A percentile compares a stretch with the other conserved stretches of the same genome.
Evolutionary conservation across 2,888 invertebrate genomes (phyloP).

Genomic region (Caenorhabditis zanzibari): DNA sequence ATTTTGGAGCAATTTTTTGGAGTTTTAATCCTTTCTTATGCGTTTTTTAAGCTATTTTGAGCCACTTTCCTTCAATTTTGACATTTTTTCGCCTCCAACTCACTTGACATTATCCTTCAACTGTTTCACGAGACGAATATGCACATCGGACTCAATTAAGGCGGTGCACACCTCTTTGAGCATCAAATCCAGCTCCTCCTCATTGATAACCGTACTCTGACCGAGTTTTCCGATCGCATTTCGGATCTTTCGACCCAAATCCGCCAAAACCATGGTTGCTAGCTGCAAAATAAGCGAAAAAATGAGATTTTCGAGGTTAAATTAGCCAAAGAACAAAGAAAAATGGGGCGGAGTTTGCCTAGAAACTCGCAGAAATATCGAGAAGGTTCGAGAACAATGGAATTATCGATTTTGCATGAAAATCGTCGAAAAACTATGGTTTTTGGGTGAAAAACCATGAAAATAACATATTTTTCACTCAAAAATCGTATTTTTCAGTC

Average conservation of each 20-base stretch:
- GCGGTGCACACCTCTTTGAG: slow-evolving; percentile 93
- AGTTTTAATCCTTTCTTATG: too few species aligned
- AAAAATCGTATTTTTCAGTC: background rate
- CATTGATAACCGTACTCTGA: slow-evolving; percentile 83
- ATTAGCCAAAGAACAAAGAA: background rate
- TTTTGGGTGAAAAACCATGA: background rate
- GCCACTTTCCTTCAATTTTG: background rate
- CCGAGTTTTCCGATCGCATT: slow-evolving; percentile 97
- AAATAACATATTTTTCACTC: background rate
- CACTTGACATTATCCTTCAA: slow-evolving; percentile 94
- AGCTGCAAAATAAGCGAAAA: too few species aligned
- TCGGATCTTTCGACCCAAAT: slow-evolving; percentile 99
- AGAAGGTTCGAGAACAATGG: too few species aligned
- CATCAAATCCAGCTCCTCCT: slow-evolving; percentile 97
- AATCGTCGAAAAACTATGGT: background rate
- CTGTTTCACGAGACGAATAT: slow-evolving; percentile 95
- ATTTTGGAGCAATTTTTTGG: background rate
- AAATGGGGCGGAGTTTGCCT: too few species aligned
- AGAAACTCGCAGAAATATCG: too few species aligned
- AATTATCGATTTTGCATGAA: background rate
- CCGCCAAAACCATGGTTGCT: slow-evolving; percentile 97
- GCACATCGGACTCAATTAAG: slow-evolving; percentile 95
- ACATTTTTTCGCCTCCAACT: slow-evolving; percentile 26
- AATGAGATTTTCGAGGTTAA: too few species aligned
- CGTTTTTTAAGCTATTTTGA: background rate